phyloP scores from a whole-genome alignment of 1,140 invertebrate species.

The Scylla paramamosain region DNA sequence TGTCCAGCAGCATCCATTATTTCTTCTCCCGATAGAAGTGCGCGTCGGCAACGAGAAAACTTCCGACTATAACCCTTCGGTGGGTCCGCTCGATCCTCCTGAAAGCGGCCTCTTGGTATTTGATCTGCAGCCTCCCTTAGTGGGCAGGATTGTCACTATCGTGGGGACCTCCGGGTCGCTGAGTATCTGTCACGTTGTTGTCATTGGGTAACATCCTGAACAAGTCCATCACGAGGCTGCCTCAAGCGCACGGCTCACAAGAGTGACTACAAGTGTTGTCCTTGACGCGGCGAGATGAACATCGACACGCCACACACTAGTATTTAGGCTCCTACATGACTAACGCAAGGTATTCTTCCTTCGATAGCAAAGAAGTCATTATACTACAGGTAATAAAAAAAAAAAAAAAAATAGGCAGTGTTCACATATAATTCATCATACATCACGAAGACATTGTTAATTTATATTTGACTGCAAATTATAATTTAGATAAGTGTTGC shows the following conservation, averaged over 20 bases:
- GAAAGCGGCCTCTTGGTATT: background rate
- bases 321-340: background rate
- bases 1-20: background rate
- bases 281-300: no score
- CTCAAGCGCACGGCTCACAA: no score
- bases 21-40: background rate
- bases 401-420: no score
- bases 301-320: no score
- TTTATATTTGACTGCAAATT: no score
- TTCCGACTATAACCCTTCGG: no score
- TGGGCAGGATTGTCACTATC: slow-evolving; percentile 19
- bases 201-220: background rate
- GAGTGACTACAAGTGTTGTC: no score
- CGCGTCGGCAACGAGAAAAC: background rate
- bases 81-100: background rate
- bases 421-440: no score
- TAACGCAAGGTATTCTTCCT: background rate
- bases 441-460: no score
- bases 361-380: background rate
- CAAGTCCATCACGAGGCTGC: no score
- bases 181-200: background rate
- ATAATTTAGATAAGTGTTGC: no score
- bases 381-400: background rate
- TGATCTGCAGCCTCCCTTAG: background rate
- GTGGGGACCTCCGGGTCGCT: background rate